phyloP scores from a whole-genome alignment of 2,113 vertebrate genomes.

The Clarias macrocephalus region DNA sequence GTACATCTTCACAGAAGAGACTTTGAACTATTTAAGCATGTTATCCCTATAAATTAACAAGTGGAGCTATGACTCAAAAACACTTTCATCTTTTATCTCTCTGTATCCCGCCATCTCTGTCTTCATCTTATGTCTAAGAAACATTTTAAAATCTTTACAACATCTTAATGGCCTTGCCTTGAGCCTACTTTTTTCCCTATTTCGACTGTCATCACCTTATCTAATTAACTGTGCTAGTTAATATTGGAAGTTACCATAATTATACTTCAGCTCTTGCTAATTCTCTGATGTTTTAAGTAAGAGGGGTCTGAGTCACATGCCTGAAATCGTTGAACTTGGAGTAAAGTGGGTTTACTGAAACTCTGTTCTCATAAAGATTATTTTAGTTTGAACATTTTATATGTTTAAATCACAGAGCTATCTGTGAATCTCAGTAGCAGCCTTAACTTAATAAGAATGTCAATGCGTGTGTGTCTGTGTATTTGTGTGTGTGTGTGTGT shows the following conservation, averaged over 20 bases:
- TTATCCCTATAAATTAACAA: background rate
- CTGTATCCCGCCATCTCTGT: background rate
- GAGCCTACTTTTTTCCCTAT: background rate
- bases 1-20: background rate
- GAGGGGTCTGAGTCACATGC: background rate
- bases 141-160: constrained; percentile 27
- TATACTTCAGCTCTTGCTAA: constrained; percentile 15
- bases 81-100: constrained; percentile 5
- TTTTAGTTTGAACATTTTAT: background rate
- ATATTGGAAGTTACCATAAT: constrained; percentile 35
- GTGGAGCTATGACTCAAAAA: background rate
- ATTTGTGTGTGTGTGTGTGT: no score
- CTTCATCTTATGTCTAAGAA: background rate
- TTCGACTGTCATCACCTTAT: constrained; percentile 24
- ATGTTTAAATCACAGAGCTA: background rate
- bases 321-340: background rate
- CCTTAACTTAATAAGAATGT: background rate
- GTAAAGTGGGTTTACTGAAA: background rate
- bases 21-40: constrained; percentile 6
- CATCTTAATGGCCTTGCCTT: background rate
- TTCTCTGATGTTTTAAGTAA: constrained; percentile 22
- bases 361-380: background rate
- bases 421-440: background rate
- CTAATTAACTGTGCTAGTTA: constrained; percentile 42
- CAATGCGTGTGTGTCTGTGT: background rate